These are phyloP conservation scores for Aporrectodea caliginosa DNA, from an alignment of 1,140 invertebrate species.

Conservation along the genomic window DNA sequence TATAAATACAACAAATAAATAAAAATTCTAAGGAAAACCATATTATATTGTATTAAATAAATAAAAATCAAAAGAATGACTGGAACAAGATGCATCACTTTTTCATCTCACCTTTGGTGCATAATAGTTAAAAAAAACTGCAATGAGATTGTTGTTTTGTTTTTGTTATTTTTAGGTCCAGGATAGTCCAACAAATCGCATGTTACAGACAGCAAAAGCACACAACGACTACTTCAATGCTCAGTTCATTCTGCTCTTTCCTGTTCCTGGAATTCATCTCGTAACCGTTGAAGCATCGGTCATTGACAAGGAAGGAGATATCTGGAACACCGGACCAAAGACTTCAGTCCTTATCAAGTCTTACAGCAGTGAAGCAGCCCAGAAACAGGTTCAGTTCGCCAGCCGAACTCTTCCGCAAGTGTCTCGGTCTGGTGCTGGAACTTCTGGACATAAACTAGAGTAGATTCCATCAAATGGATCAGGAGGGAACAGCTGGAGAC, in stretches of 20 bases:
- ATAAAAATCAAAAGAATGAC: no score
- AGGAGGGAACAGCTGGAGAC: no score
- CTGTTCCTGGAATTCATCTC: conserved; percentile 57
- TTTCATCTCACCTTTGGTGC: no score
- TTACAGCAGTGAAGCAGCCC: conserved; percentile 61
- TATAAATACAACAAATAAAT: no score
- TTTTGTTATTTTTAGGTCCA: conserved; percentile 42
- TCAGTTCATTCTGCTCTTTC: conserved; percentile 67
- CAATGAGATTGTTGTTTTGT: no score
- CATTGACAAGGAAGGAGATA: conserved; percentile 66
- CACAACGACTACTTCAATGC: conserved; percentile 77
- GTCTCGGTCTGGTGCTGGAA: not conserved
- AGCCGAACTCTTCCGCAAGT: not conserved
- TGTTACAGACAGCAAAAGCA: conserved; percentile 64
- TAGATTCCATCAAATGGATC: no score
- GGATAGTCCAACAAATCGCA: conserved; percentile 57
- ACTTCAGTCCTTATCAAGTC: conserved; percentile 67
- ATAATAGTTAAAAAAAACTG: no score
- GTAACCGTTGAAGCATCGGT: conserved; percentile 62
- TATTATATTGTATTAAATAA: no score
- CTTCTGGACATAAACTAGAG: not conserved
- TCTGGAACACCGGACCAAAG: conserved; percentile 72
- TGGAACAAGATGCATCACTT: no score
- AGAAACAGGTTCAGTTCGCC: conserved; percentile 12
- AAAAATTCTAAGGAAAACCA: no score